Conservation (phyloP, 2,797 vertebrate genomes). For the Labroides dimidiatus region DNA sequence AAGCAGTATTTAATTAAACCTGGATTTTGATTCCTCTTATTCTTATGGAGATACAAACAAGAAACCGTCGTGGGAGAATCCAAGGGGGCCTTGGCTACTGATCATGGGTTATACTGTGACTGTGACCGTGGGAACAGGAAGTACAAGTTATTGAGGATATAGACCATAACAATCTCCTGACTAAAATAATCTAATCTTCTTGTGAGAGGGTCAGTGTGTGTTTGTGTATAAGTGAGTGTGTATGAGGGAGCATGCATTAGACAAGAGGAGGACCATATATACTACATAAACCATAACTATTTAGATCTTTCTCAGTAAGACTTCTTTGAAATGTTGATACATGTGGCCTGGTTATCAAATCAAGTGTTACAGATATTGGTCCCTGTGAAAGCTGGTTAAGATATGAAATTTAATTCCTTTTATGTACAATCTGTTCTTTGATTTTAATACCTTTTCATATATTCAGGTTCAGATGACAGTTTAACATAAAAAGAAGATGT, state of each 20-base stretch:
- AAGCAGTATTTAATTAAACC: slow-evolving; percentile 37
- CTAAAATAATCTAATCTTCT: slow-evolving; percentile 78
- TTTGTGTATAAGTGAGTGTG: slow-evolving; percentile 20
- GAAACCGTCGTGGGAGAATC: slow-evolving; percentile 54
- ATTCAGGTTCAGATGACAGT: background rate
- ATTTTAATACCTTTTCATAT: background rate
- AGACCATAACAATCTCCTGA: slow-evolving; percentile 67
- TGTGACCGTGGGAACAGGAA: slow-evolving; percentile 83
- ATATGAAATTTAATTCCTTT: slow-evolving; percentile 21
- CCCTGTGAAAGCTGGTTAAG: slow-evolving; percentile 26
- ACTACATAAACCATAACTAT: background rate
- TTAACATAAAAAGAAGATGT: slow-evolving; percentile 1
- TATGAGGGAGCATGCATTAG: background rate
- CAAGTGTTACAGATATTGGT: slow-evolving; percentile 17
- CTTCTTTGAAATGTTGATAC: background rate
- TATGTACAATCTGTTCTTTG: slow-evolving; percentile 14
- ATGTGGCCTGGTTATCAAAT: slow-evolving; percentile 20
- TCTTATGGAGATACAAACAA: slow-evolving; percentile 39
- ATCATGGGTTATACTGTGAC: slow-evolving; percentile 54
- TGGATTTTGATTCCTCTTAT: slow-evolving; percentile 29
- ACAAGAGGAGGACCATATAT: background rate
- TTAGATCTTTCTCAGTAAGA: background rate
- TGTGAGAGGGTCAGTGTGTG: slow-evolving; percentile 35
- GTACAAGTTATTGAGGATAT: slow-evolving; percentile 74
- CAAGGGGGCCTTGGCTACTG: slow-evolving; percentile 45